phyloP scores from a whole-genome alignment of 2,888 invertebrate species.

The Trisateles emortualis region DNA sequence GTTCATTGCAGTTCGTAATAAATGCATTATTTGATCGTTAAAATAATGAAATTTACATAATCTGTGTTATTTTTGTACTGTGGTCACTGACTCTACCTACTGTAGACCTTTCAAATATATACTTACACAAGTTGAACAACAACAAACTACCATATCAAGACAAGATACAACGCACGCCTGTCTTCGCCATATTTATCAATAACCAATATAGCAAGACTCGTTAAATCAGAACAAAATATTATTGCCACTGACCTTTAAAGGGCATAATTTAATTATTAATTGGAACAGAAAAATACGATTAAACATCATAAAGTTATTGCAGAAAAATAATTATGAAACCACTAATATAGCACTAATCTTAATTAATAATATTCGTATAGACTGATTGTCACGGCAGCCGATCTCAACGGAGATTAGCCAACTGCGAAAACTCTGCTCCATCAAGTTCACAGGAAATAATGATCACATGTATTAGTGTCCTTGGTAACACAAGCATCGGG shows the following conservation, averaged over 20 bases:
- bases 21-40: constrained; percentile 17
- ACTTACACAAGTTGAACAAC: neutral
- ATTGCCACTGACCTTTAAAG: neutral
- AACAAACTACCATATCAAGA: neutral
- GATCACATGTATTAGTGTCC: too few relatives aligned
- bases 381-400: too few relatives aligned
- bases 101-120: constrained; percentile 8
- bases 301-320: neutral
- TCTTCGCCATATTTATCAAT: neutral
- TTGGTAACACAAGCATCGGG: too few relatives aligned
- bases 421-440: too few relatives aligned
- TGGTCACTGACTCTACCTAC: constrained; percentile 21
- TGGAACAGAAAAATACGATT: neutral
- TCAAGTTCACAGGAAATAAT: too few relatives aligned
- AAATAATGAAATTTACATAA: constrained; percentile 31
- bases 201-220: neutral
- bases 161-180: neutral
- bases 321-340: neutral
- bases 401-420: too few relatives aligned
- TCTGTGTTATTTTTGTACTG: constrained; percentile 29
- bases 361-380: too few relatives aligned
- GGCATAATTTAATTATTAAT: neutral
- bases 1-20: constrained; percentile 36
- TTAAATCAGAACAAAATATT: neutral
- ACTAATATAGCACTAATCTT: too few relatives aligned